Conservation (phyloP, 2,113 vertebrate genomes). For the Cinclus mexicanus region DNA sequence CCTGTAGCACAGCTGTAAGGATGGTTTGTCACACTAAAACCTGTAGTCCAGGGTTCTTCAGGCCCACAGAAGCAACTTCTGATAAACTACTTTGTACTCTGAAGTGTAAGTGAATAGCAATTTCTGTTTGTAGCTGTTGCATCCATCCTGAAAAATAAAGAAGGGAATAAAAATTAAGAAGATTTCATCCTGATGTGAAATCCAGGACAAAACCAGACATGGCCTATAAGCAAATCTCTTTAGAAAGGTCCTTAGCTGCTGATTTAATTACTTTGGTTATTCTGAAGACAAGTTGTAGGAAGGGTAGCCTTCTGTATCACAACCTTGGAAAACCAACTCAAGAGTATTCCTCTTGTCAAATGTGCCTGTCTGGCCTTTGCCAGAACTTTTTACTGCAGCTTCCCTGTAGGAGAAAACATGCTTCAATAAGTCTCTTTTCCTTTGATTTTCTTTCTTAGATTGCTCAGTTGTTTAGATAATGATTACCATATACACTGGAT, state of each 20-base stretch:
- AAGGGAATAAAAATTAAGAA: background rate
- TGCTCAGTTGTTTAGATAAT: background rate
- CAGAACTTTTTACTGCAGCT: background rate
- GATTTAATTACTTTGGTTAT: background rate
- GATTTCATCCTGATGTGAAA: background rate
- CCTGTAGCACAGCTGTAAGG: background rate
- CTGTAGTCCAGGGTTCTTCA: background rate
- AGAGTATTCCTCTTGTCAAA: background rate
- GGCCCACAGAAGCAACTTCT: background rate
- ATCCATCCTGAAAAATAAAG: background rate
- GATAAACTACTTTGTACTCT: background rate
- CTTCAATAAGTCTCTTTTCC: background rate
- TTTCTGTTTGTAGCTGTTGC: background rate
- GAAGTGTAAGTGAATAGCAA: background rate
- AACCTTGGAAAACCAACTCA: background rate
- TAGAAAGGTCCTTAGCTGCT: background rate
- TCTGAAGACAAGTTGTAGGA: background rate
- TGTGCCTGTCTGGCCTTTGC: background rate
- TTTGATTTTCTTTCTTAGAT: background rate
- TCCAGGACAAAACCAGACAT: background rate
- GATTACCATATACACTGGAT: background rate
- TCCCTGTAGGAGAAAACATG: background rate
- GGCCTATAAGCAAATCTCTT: background rate
- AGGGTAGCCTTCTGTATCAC: background rate
- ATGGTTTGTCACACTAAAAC: accelerated